Conservation (phyloP, 2,888 invertebrate genomes). For the Adelphocoris suturalis region DNA sequence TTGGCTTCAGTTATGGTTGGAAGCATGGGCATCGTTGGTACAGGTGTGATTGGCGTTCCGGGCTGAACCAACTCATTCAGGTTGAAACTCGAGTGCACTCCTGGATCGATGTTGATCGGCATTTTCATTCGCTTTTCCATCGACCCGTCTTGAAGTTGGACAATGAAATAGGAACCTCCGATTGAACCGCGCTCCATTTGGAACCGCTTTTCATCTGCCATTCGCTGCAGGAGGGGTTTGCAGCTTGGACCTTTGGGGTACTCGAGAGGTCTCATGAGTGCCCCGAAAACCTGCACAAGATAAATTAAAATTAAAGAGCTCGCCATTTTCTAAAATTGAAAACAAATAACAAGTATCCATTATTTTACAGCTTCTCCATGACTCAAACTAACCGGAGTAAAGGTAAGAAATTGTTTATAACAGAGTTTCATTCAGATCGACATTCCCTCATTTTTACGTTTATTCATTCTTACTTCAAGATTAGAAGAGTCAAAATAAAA, state of each 20-base stretch:
- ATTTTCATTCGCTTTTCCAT: conserved; percentile 94
- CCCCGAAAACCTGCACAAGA: conserved; percentile 86
- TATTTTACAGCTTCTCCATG: no score
- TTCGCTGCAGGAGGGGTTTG: conserved; percentile 92
- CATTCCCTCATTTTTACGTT: no score
- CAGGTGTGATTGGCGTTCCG: conserved; percentile 86
- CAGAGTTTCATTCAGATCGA: no score
- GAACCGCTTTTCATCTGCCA: conserved; percentile 94
- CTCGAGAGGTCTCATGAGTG: conserved; percentile 88
- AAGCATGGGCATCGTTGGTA: conserved; percentile 91
- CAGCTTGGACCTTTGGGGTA: conserved; percentile 85
- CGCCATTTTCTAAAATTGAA: no score
- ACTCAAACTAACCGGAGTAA: no score
- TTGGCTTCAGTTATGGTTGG: conserved; percentile 94
- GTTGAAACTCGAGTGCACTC: conserved; percentile 94
- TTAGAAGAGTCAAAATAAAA: no score
- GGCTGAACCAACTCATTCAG: conserved; percentile 87
- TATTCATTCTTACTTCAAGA: no score
- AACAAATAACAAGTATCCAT: no score
- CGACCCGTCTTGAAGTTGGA: conserved; percentile 93
- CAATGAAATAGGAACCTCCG: conserved; percentile 91
- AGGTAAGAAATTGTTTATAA: no score
- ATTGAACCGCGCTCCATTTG: conserved; percentile 95
- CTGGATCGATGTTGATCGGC: conserved; percentile 94
- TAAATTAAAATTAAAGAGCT: no score